These are phyloP conservation scores for Ryuthela nishihirai DNA, from an alignment of 2,888 invertebrate genomes.

Conservation along the genomic window DNA sequence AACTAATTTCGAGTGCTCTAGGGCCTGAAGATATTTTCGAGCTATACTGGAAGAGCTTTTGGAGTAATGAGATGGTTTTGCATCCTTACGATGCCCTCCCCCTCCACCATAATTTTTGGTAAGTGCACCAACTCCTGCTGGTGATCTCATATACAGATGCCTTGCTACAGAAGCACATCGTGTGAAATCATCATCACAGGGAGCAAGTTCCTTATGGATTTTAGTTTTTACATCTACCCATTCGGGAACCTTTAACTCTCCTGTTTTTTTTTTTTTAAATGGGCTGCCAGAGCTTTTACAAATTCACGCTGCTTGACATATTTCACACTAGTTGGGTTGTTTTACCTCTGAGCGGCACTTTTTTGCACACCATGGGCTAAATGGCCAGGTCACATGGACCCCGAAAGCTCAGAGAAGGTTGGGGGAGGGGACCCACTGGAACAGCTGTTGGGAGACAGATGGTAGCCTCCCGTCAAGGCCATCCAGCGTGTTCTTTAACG, in stretches of 20 bases:
- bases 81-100: constrained; percentile 94
- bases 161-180: constrained; percentile 91
- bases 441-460: no score
- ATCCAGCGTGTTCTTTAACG: no score
- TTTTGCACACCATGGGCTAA: no score
- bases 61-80: constrained; percentile 93
- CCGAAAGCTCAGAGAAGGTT: no score
- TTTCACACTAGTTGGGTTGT: no score
- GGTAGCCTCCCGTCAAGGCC: no score
- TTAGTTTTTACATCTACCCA: constrained; percentile 97
- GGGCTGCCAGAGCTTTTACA: constrained; percentile 91
- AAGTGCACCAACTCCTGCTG: constrained; percentile 91
- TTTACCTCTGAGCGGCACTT: no score
- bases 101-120: constrained; percentile 97
- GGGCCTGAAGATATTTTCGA: constrained; percentile 86
- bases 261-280: constrained; percentile 94
- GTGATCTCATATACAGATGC: constrained; percentile 50
- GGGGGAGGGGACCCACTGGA: no score
- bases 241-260: constrained; percentile 94
- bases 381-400: no score
- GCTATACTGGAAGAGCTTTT: constrained; percentile 83
- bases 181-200: constrained; percentile 93
- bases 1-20: constrained; percentile 72
- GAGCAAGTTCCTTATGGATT: constrained; percentile 91
- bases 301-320: constrained; percentile 98